Percentiles rank a stretch among this genome's conserved stretches.
Conservation (phyloP, 2,113 vertebrate species). For the Upupa epops region DNA sequence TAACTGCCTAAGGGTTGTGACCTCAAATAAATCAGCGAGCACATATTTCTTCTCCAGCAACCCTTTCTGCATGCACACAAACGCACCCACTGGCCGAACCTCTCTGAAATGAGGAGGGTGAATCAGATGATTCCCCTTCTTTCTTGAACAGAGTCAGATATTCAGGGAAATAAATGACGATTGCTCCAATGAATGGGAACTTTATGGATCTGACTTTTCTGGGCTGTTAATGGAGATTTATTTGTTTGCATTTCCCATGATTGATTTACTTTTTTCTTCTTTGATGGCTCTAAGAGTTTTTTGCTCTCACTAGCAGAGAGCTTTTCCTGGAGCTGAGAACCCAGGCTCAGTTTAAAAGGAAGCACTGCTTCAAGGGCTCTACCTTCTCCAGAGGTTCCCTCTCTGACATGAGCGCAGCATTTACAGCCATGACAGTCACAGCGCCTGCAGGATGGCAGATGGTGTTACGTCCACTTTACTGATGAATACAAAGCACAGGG, state of each 20-base stretch:
- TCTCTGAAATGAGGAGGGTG: not conserved
- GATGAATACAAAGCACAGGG: not conserved
- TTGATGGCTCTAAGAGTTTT: not conserved
- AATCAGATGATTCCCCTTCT: not conserved
- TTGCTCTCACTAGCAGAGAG: not conserved
- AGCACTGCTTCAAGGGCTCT: not conserved
- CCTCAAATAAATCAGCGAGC: constrained; percentile 30
- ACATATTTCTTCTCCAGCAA: not conserved
- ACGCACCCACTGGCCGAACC: not conserved
- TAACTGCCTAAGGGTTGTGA: not conserved
- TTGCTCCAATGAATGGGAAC: not conserved
- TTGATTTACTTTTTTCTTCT: not conserved
- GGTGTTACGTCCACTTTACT: no score
- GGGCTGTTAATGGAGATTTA: not conserved
- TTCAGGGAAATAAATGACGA: not conserved
- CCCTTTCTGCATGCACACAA: not conserved
- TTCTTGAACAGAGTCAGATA: not conserved
- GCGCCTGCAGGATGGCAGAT: not conserved
- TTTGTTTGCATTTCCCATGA: not conserved
- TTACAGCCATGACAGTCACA: not conserved
- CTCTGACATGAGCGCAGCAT: not conserved
- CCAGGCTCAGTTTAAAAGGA: not conserved
- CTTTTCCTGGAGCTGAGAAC: not conserved
- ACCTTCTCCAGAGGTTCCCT: not conserved
- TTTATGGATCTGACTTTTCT: not conserved